phyloP scores from a whole-genome alignment of 2,888 invertebrate species.

The Pteria penguin region DNA sequence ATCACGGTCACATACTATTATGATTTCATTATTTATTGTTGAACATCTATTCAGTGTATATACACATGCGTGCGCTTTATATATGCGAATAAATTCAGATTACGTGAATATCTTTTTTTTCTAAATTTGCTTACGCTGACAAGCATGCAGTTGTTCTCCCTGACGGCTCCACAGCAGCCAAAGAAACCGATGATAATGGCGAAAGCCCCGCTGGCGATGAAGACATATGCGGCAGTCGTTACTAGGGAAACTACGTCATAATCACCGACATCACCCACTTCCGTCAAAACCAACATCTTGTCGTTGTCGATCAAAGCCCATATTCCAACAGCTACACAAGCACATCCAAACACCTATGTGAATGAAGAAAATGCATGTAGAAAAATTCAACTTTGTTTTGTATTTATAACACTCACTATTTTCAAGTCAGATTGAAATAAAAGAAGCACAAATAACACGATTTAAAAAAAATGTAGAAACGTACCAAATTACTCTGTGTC shows the following conservation, averaged over 20 bases:
- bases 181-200: conserved; percentile 48
- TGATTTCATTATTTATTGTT: too few relatives aligned
- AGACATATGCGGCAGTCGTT: conserved; percentile 27
- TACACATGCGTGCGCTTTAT: too few relatives aligned
- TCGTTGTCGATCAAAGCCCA: conserved; percentile 31
- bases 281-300: conserved; percentile 23
- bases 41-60: too few relatives aligned
- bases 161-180: conserved; percentile 52
- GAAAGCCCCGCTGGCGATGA: conserved; percentile 47
- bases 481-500: too few relatives aligned
- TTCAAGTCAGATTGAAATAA: neutral
- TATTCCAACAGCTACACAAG: conserved; percentile 26
- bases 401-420: too few relatives aligned
- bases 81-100: too few relatives aligned
- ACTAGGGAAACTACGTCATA: conserved; percentile 34
- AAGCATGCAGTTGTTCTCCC: conserved; percentile 40
- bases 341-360: conserved; percentile 20
- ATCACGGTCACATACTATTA: too few relatives aligned
- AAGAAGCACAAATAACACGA: too few relatives aligned
- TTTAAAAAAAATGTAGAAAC: too few relatives aligned
- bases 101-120: too few relatives aligned
- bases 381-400: neutral
- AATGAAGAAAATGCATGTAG: neutral
- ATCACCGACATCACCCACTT: conserved; percentile 32
- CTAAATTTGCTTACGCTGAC: conserved; percentile 32